A percentile compares a stretch with the other conserved stretches of the same genome.
Conservation (phyloP, 2,113 vertebrate genomes). For the Electrona antarctica region DNA sequence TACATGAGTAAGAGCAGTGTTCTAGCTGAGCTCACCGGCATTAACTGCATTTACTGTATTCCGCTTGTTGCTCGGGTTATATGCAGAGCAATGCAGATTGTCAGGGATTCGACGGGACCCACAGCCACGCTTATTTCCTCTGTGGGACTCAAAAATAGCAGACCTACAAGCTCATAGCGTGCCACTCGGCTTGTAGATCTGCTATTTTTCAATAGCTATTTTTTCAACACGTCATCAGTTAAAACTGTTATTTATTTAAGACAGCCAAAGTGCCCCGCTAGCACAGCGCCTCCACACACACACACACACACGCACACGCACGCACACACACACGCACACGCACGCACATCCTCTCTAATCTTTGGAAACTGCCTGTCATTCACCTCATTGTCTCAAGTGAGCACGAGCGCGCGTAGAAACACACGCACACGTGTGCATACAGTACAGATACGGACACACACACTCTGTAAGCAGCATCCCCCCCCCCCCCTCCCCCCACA, state of each 20-base stretch:
- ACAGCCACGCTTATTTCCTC: slow-evolving; percentile 65
- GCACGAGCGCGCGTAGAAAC: slow-evolving; percentile 27
- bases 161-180: too few species aligned
- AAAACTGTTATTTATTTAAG: slow-evolving; percentile 66
- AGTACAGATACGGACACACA: neutral
- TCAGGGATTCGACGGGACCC: slow-evolving; percentile 51
- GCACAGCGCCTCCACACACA: slow-evolving; percentile 52
- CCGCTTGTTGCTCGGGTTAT: slow-evolving; percentile 39
- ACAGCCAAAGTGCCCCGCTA: slow-evolving; percentile 69
- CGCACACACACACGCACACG: slow-evolving; percentile 5
- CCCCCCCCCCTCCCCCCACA: neutral
- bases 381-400: slow-evolving; percentile 32
- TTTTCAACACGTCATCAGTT: slow-evolving; percentile 67
- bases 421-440: slow-evolving; percentile 11
- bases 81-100: slow-evolving; percentile 48
- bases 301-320: slow-evolving; percentile 9
- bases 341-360: slow-evolving; percentile 46
- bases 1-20: slow-evolving; percentile 13
- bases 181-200: too few species aligned
- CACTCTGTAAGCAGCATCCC: neutral
- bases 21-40: slow-evolving; percentile 11
- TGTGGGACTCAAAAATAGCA: too few species aligned
- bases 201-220: too few species aligned
- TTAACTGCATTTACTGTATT: slow-evolving; percentile 30
- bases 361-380: slow-evolving; percentile 46